Evolutionary conservation across 35 echinoderm and acorn worm species (phyloP).

Genomic region (Heliocidaris tuberculata): DNA sequence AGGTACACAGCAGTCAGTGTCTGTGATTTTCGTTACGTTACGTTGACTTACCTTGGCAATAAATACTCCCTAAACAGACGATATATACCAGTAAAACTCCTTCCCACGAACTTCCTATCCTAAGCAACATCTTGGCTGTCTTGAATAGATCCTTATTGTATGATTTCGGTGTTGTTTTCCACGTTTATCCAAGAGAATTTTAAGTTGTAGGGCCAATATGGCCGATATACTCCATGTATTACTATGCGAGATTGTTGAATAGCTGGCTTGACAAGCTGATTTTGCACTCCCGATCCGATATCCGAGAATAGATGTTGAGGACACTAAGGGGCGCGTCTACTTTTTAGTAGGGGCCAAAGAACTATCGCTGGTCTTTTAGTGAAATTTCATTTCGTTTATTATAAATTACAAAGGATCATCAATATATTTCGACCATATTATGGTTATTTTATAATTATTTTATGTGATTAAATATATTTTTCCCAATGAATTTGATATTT

Average conservation of each 20-base stretch:
- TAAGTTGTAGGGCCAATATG: conserved; percentile 29
- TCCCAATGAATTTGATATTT: neutral
- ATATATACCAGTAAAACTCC: conserved; percentile 45
- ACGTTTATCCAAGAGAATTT: conserved; percentile 38
- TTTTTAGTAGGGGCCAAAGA: neutral
- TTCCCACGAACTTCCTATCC: conserved; percentile 45
- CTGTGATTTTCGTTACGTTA: neutral
- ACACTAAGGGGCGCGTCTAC: conserved; percentile 19
- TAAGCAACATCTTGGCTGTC: conserved; percentile 37
- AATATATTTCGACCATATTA: neutral
- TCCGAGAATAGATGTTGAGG: conserved; percentile 34
- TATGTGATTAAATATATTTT: neutral
- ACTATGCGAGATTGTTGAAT: conserved; percentile 30
- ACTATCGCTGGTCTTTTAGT: neutral
- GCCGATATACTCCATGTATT: conserved; percentile 37
- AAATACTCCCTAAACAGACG: conserved; percentile 53
- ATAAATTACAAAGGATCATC: neutral
- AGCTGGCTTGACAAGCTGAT: conserved; percentile 24
- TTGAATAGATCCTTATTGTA: neutral
- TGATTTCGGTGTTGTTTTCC: conserved; percentile 39
- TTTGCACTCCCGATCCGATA: neutral
- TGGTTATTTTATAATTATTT: neutral
- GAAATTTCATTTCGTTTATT: neutral
- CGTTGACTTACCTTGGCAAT: conserved; percentile 40
- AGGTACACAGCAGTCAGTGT: conserved; percentile 21